These are phyloP conservation scores for Drosophila lutescens DNA, from an alignment of 2,888 invertebrate genomes.

Conservation along the genomic window DNA sequence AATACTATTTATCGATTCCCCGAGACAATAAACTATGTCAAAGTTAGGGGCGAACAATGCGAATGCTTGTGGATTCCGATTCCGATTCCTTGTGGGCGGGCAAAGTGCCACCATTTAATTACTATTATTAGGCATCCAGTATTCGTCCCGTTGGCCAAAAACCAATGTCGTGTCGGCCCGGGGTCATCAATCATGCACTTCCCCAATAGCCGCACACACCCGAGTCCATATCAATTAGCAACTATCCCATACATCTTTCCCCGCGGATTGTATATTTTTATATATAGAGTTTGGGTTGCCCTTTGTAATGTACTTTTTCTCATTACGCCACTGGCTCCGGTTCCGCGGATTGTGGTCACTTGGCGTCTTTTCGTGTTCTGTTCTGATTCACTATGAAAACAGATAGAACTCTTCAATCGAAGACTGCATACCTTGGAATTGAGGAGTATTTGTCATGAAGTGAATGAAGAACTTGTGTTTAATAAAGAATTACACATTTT, in stretches of 20 bases:
- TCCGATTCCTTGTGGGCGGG: constrained; percentile 26
- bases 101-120: constrained; percentile 58
- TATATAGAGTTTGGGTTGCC: constrained; percentile 4
- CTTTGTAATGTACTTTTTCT: constrained; percentile 54
- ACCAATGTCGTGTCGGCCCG: constrained; percentile 28
- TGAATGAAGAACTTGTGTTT: neutral
- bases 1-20: constrained; percentile 70
- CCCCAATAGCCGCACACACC: constrained; percentile 13
- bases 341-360: constrained; percentile 38
- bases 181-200: constrained; percentile 60
- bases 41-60: constrained; percentile 67
- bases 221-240: constrained; percentile 38
- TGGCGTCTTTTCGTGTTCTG: constrained; percentile 20
- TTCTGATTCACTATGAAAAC: constrained; percentile 34
- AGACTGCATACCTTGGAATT: constrained; percentile 4
- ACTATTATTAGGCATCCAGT: constrained; percentile 58
- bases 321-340: constrained; percentile 53
- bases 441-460: neutral
- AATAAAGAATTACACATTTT: neutral
- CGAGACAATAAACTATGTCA: constrained; percentile 62
- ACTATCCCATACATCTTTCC: constrained; percentile 25
- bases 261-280: neutral
- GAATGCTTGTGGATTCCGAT: constrained; percentile 42
- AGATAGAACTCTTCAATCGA: neutral
- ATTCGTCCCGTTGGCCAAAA: constrained; percentile 22